Conservation (phyloP, 2,113 vertebrate genomes). For the Prochilodus magdalenae region DNA sequence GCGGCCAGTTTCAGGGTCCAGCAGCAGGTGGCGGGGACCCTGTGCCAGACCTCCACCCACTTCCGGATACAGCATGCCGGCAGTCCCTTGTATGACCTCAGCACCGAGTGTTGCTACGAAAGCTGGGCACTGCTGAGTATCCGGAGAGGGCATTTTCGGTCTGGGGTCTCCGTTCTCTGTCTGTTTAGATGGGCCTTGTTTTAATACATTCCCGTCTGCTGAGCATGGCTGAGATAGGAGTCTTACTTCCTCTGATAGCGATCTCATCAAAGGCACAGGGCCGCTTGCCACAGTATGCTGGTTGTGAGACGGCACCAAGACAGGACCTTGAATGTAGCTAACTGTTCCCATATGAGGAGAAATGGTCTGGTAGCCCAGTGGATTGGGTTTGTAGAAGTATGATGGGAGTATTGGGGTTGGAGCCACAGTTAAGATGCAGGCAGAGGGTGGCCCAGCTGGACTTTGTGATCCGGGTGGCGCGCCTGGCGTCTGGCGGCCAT, state of each 20-base stretch:
- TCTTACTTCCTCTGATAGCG: slow-evolving; percentile 40
- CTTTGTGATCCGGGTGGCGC: slow-evolving; percentile 38
- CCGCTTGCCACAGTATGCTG: slow-evolving; percentile 31
- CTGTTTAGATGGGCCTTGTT: slow-evolving; percentile 4
- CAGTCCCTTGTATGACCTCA: slow-evolving; percentile 37
- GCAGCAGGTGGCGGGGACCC: slow-evolving; percentile 69
- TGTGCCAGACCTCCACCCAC: slow-evolving; percentile 33
- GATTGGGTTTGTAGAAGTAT: slow-evolving; percentile 46
- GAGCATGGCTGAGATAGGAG: background rate
- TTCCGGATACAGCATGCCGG: slow-evolving; percentile 34
- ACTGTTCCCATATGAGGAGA: slow-evolving; percentile 51
- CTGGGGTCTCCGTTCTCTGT: slow-evolving; percentile 5
- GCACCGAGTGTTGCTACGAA: slow-evolving; percentile 46
- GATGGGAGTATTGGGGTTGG: slow-evolving; percentile 47
- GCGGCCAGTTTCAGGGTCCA: slow-evolving; percentile 81
- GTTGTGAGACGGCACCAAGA: slow-evolving; percentile 46
- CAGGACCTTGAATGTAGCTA: slow-evolving; percentile 54
- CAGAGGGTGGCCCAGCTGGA: slow-evolving; percentile 49
- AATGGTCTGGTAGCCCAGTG: slow-evolving; percentile 47
- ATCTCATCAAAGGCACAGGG: slow-evolving; percentile 44
- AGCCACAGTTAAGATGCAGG: slow-evolving; percentile 50
- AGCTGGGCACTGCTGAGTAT: slow-evolving; percentile 35
- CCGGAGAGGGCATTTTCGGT: slow-evolving; percentile 9
- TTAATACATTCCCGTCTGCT: background rate
- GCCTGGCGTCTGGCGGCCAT: slow-evolving; percentile 27